A percentile compares a stretch with the other conserved stretches of the same genome.
Evolutionary conservation across 2,113 vertebrate species (phyloP).

Genomic region (Grammomys surdaster): DNA sequence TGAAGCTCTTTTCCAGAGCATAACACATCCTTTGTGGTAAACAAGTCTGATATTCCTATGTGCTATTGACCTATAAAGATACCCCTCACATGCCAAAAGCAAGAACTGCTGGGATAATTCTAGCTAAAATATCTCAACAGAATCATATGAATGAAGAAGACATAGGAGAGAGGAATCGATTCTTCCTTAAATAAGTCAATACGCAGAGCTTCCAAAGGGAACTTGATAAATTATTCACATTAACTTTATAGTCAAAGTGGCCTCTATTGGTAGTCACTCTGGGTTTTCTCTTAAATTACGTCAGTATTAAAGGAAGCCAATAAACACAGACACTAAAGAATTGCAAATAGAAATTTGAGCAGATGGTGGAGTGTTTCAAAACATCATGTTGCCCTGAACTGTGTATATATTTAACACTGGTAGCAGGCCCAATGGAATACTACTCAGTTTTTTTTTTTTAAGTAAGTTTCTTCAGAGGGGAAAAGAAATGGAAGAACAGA

Average conservation of each 20-base stretch:
- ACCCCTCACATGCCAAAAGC: background rate
- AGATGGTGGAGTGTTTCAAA: background rate
- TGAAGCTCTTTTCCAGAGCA: background rate
- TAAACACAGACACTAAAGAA: background rate
- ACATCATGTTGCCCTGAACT: background rate
- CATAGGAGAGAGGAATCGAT: background rate
- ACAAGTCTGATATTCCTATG: background rate
- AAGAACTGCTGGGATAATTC: slow-evolving; percentile 1
- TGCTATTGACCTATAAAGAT: background rate
- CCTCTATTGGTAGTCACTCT: background rate
- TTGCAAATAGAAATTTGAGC: background rate
- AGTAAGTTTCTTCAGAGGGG: background rate
- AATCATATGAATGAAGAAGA: background rate
- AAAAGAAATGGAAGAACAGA: background rate
- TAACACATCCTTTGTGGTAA: background rate
- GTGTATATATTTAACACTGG: background rate
- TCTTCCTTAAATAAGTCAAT: slow-evolving; percentile 32
- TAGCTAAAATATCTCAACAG: background rate
- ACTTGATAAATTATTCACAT: background rate
- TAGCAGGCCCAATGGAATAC: background rate
- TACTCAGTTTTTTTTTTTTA: background rate
- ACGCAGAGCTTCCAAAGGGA: background rate
- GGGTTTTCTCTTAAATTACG: slow-evolving; percentile 14
- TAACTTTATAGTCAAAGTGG: background rate
- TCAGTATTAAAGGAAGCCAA: background rate